Evolutionary conservation across 1,140 invertebrate genomes (phyloP).

Genomic region (Matsumurasca onukii): DNA sequence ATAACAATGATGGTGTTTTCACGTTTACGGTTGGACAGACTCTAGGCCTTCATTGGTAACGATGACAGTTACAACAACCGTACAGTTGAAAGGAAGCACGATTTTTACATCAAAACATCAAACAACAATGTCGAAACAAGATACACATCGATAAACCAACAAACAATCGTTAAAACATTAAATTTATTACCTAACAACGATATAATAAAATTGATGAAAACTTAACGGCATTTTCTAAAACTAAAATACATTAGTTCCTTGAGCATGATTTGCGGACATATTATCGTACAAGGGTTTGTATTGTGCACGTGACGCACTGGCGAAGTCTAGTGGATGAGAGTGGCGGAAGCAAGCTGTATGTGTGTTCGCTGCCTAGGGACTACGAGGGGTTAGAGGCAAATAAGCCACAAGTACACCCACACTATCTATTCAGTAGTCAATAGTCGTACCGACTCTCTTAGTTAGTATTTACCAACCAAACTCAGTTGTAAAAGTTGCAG

Average conservation of each 20-base stretch:
- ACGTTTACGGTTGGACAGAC: too few relatives aligned
- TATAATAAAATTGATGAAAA: constrained; percentile 16
- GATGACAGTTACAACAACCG: too few relatives aligned
- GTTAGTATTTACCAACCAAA: too few relatives aligned
- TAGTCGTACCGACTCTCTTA: too few relatives aligned
- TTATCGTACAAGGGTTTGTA: constrained; percentile 13
- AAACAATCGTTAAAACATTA: too few relatives aligned
- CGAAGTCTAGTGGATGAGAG: constrained; percentile 11
- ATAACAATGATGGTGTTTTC: too few relatives aligned
- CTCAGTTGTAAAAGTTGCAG: too few relatives aligned
- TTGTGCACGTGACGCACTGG: background rate
- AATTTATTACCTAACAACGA: constrained; percentile 11
- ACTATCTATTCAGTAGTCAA: background rate
- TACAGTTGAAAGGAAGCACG: too few relatives aligned
- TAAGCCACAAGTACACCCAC: constrained; percentile 5
- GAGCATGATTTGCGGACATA: constrained; percentile 11
- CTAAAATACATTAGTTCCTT: constrained; percentile 17
- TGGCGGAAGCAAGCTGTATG: constrained; percentile 10
- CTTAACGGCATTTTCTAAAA: constrained; percentile 2
- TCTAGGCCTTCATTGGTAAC: too few relatives aligned
- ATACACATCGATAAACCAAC: too few relatives aligned
- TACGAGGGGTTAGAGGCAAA: background rate
- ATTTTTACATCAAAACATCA: too few relatives aligned
- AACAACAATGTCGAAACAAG: too few relatives aligned
- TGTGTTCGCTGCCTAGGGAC: constrained; percentile 18